Evolutionary conservation across 2,113 vertebrate genomes (phyloP).

Genomic region (Vulpes vulpes): DNA sequence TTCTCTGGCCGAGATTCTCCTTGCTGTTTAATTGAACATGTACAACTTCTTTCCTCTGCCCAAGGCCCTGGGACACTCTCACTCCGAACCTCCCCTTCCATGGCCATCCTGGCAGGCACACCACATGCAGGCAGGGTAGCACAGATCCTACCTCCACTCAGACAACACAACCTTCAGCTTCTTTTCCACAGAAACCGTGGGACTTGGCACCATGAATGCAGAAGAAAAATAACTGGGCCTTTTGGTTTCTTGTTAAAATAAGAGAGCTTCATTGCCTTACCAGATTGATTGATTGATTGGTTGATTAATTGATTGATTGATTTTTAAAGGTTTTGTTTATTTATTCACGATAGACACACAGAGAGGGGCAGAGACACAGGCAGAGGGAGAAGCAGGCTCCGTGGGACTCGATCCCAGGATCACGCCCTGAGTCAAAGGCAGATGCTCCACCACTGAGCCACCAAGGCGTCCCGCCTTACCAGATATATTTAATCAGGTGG

Average conservation of each 20-base stretch:
- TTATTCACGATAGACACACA: too few species aligned
- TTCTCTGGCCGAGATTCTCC: not conserved
- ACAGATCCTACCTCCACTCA: constrained; percentile 17
- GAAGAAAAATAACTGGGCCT: constrained; percentile 36
- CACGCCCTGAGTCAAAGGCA: too few species aligned
- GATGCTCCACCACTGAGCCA: too few species aligned
- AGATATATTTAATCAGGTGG: not conserved
- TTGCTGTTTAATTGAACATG: not conserved
- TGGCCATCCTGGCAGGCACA: not conserved
- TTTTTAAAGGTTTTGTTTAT: too few species aligned
- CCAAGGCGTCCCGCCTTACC: not conserved
- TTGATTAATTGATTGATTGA: too few species aligned
- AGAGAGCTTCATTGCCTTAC: not conserved
- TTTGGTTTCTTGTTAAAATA: constrained; percentile 45
- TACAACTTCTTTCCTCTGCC: not conserved
- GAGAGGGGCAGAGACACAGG: too few species aligned
- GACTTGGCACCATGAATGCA: not conserved
- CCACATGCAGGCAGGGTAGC: not conserved
- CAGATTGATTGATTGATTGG: not conserved
- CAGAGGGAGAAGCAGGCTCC: too few species aligned
- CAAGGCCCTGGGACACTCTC: not conserved
- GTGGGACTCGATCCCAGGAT: too few species aligned
- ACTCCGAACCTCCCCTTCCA: not conserved
- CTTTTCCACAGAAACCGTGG: not conserved
- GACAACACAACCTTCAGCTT: constrained; percentile 33